Base-by-base conservation (phyloP, 2,797 vertebrate genomes). In the Lagodon rhomboides region DNA sequence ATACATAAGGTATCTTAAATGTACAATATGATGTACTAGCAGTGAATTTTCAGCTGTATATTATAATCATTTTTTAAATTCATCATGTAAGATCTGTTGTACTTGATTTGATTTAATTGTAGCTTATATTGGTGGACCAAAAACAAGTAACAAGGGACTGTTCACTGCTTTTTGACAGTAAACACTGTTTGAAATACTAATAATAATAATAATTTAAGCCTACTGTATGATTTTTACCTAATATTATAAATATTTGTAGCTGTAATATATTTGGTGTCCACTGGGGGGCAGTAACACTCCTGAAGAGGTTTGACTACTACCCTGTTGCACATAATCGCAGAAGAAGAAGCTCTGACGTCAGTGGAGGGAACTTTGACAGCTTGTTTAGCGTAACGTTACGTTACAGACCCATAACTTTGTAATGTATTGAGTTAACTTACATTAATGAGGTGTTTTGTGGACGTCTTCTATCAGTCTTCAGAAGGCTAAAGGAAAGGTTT, bases 321-420 rank as follows among this genome's bases (percentile, higher is more conserved):
- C 9, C 0, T 59, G 41, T 1, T 12, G 11, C 27, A 5, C 5
- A 20, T 6, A 27, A 3, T 0, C 18, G 10, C 9, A n/a, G 79
- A 64, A 83, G 86, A 91, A 88, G 85, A 86, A 68, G 65, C 2
- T 34, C 34, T 55, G 0, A 16, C 4, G 3, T 18, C 50, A 25
- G 16, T 75, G 85, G 89, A 85, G 91, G 88, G 85, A 91, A 80
- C 1, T 86, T 87, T 75, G 43, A 86, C 58, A 55, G 47, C 1
- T 34, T 34, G 34, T 34, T 7, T 8, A 2, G 34, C 8, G 34
- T 1, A 34, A 9, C 34, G 34, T 34, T 76, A 9, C 34, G 34
- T 34, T 76, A 16, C 81, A 86, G 67, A 4, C 1, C 4, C 7
- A 1, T 0, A 22, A 13, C 0, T 12, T 4, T 0, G 0, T 12